These are phyloP conservation scores for Morpho helenor DNA, from an alignment of 2,888 invertebrate genomes.

Conservation along the genomic window DNA sequence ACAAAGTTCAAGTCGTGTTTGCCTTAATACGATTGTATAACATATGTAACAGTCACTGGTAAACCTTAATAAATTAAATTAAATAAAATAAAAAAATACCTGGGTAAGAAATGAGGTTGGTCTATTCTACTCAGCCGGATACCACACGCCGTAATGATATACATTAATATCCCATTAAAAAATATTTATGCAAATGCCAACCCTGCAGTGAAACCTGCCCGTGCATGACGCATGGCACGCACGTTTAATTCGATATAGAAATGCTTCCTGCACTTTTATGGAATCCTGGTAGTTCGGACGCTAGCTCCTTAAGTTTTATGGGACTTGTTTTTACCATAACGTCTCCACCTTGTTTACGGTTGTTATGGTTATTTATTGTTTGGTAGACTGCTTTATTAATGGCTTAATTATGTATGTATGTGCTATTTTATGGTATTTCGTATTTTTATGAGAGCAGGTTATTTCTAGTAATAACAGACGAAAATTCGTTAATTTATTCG, in stretches of 20 bases:
- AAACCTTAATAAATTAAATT: too few relatives aligned
- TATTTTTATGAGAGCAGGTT: too few relatives aligned
- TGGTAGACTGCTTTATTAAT: background rate
- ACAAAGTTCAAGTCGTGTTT: too few relatives aligned
- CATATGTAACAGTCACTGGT: too few relatives aligned
- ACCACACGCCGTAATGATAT: too few relatives aligned
- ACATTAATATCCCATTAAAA: background rate
- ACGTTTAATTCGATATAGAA: conserved; percentile 25
- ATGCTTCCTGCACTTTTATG: conserved; percentile 53
- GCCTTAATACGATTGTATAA: too few relatives aligned
- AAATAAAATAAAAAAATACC: too few relatives aligned
- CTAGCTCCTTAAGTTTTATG: conserved; percentile 17
- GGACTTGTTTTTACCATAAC: conserved; percentile 12
- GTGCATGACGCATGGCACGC: conserved; percentile 61
- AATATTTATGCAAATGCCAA: conserved; percentile 25
- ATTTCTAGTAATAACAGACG: too few relatives aligned
- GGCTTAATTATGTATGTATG: conserved; percentile 7
- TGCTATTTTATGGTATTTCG: background rate
- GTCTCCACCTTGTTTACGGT: background rate
- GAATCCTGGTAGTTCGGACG: conserved; percentile 38
- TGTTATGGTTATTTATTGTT: conserved; percentile 10
- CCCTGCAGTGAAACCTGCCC: conserved; percentile 42
- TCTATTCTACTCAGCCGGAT: too few relatives aligned
- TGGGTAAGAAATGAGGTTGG: too few relatives aligned
- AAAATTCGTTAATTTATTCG: too few relatives aligned